These are phyloP conservation scores for Urocyon cinereoargenteus DNA, from an alignment of 2,797 vertebrate species.

Conservation along the genomic window DNA sequence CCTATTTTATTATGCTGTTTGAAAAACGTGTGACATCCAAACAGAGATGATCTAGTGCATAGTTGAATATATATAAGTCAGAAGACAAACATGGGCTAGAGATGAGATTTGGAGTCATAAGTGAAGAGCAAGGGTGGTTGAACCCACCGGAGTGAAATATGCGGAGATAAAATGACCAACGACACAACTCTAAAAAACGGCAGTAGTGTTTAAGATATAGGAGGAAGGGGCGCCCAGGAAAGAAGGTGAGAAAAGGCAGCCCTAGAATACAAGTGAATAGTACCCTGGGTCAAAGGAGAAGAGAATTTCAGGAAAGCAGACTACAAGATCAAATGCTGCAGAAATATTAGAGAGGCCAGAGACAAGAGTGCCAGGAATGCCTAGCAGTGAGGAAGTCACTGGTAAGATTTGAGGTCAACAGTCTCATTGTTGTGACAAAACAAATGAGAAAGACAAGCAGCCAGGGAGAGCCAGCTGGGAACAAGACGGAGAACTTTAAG, in stretches of 20 bases:
- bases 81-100: not conserved
- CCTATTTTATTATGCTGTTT: not conserved
- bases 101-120: not conserved
- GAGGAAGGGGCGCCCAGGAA: not conserved
- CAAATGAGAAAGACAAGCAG: not conserved
- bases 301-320: not conserved
- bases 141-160: not conserved
- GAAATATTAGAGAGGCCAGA: not conserved
- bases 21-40: not conserved
- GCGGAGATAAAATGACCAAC: not conserved
- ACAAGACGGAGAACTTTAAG: not conserved
- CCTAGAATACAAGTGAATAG: not conserved
- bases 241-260: not conserved
- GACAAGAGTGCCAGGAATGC: not conserved
- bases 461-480: not conserved
- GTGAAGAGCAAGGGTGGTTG: not conserved
- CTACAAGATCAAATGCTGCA: not conserved
- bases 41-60: not conserved
- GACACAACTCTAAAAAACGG: not conserved
- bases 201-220: not conserved
- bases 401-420: not conserved
- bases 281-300: not conserved
- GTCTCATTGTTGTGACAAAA: not conserved
- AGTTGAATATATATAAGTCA: not conserved
- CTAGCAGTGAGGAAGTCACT: not conserved